Evolutionary conservation across 2,797 vertebrate genomes (phyloP).

Genomic region (Takifugu rubripes): DNA sequence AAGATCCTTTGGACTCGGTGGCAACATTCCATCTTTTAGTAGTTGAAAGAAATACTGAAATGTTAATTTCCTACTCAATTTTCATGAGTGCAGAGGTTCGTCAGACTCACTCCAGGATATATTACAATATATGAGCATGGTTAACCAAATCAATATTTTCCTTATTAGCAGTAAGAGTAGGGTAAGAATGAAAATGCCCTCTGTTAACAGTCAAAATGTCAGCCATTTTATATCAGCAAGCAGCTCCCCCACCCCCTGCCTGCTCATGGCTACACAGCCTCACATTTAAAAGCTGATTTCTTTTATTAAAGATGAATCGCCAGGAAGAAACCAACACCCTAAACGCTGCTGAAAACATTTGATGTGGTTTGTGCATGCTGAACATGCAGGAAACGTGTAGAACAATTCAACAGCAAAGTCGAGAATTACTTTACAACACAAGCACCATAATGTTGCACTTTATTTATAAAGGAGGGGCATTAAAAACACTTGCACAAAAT

Average conservation of each 20-base stretch:
- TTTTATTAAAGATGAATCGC: conserved; percentile 52
- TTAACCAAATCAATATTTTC: background rate
- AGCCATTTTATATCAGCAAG: conserved; percentile 73
- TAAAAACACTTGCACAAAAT: conserved; percentile 15
- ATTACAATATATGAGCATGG: background rate
- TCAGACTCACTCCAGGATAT: background rate
- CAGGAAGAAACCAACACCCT: conserved; percentile 40
- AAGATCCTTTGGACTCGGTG: background rate
- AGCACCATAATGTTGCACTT: conserved; percentile 48
- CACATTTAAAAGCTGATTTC: conserved; percentile 38
- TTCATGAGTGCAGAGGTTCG: background rate
- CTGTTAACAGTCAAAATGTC: conserved; percentile 72
- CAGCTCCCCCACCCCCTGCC: conserved; percentile 56
- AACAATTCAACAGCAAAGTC: conserved; percentile 52
- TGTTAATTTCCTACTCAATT: background rate
- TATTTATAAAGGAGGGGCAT: conserved; percentile 29
- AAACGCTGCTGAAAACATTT: conserved; percentile 25
- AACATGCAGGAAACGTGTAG: conserved; percentile 62
- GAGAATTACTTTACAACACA: conserved; percentile 58
- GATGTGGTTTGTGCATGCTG: conserved; percentile 49
- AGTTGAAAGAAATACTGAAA: conserved; percentile 8
- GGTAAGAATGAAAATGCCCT: conserved; percentile 52
- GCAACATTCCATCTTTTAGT: conserved; percentile 14
- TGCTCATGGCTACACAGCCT: conserved; percentile 60
- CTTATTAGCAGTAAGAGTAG: conserved; percentile 2